A percentile compares a stretch with the other conserved stretches of the same genome.
These are phyloP conservation scores for Caracal caracal DNA, from an alignment of 2,113 vertebrate genomes.

Conservation along the genomic window DNA sequence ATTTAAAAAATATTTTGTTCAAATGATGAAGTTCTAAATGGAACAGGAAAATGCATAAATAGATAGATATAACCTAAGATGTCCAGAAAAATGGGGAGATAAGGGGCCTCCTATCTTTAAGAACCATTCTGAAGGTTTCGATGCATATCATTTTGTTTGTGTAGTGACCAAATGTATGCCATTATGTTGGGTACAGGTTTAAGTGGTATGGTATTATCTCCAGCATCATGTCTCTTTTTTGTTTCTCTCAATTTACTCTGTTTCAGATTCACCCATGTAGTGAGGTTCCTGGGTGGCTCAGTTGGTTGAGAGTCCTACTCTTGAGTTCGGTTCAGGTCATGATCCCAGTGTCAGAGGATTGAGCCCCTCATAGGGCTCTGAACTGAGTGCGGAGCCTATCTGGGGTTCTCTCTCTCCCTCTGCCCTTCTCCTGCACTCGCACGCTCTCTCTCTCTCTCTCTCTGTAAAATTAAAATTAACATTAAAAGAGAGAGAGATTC, in stretches of 20 bases:
- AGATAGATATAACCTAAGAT: not conserved
- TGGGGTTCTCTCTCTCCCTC: too few species aligned
- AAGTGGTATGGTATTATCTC: not conserved
- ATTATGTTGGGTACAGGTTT: not conserved
- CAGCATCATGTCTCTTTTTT: not conserved
- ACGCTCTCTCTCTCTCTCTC: too few species aligned
- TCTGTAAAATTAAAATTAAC: too few species aligned
- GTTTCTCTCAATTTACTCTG: not conserved
- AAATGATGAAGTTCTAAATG: not conserved
- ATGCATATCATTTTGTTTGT: not conserved
- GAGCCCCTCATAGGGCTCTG: too few species aligned
- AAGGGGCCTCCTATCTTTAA: not conserved
- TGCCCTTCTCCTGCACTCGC: too few species aligned
- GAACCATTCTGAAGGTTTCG: not conserved
- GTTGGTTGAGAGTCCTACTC: too few species aligned
- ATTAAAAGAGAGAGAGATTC: not conserved
- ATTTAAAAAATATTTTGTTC: not conserved
- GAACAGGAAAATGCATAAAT: not conserved
- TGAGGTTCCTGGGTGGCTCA: too few species aligned
- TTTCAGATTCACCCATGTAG: not conserved
- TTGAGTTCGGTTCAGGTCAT: too few species aligned
- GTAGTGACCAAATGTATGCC: not conserved
- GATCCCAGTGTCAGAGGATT: too few species aligned
- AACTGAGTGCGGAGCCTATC: too few species aligned
- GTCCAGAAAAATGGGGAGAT: not conserved